Percentiles rank a stretch among this genome's conserved stretches.
These are phyloP conservation scores for Zosterops pallidus DNA, from an alignment of 2,113 vertebrate species.

Conservation along the genomic window DNA sequence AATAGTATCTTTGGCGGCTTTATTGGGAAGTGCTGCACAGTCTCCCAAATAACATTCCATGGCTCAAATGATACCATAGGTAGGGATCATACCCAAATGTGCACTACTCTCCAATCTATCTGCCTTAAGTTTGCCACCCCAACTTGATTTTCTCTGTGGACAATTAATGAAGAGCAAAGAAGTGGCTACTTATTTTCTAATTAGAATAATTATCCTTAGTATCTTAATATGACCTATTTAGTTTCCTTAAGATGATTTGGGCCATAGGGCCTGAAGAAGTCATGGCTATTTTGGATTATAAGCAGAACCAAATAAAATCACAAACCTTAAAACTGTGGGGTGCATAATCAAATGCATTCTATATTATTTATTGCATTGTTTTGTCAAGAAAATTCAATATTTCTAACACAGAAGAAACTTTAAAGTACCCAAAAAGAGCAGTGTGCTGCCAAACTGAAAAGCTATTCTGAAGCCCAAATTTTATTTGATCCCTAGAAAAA, in stretches of 20 bases:
- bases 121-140: fast-evolving
- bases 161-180: not conserved
- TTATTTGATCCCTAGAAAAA: not conserved
- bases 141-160: not conserved
- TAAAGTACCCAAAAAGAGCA: not conserved
- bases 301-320: not conserved
- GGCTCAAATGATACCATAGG: not conserved
- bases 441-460: not conserved
- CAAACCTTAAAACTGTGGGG: not conserved
- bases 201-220: not conserved
- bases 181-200: not conserved
- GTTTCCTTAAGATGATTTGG: not conserved
- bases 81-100: not conserved
- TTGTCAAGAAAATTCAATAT: not conserved
- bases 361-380: not conserved
- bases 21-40: not conserved
- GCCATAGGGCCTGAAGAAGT: not conserved
- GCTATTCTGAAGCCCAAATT: not conserved
- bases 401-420: not conserved
- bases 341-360: not conserved
- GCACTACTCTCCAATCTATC: not conserved
- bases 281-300: not conserved
- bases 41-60: not conserved
- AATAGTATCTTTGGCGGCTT: not conserved
- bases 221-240: not conserved